Conservation (phyloP, 2,888 invertebrate genomes). For the Chymomyza amoena region DNA sequence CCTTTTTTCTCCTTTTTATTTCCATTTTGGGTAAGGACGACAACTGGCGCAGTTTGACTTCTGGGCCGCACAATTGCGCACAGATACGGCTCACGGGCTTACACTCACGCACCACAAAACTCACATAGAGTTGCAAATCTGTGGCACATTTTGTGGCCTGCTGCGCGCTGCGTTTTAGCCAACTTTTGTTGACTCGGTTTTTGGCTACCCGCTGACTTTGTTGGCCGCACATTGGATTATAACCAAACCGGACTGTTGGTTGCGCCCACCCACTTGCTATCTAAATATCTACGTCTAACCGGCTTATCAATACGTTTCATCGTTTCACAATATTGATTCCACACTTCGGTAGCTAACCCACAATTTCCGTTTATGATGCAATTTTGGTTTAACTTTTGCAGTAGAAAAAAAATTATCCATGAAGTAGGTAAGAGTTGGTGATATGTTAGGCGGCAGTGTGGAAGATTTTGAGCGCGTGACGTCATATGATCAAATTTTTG, state of each 20-base stretch:
- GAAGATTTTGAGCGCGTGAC: too few relatives aligned
- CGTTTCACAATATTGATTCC: constrained; percentile 44
- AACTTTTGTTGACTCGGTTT: constrained; percentile 10
- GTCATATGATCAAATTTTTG: too few relatives aligned
- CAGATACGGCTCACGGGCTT: constrained; percentile 10
- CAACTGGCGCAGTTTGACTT: constrained; percentile 68
- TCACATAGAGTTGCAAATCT: constrained; percentile 24
- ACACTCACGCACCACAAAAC: constrained; percentile 17
- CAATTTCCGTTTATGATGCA: constrained; percentile 48
- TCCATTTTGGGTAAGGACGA: constrained; percentile 51
- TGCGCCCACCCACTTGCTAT: constrained; percentile 42
- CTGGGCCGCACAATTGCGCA: constrained; percentile 33
- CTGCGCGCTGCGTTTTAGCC: constrained; percentile 53
- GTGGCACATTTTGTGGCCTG: constrained; percentile 29
- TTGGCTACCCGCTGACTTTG: constrained; percentile 53
- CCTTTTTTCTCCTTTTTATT: constrained; percentile 34
- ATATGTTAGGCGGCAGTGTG: too few relatives aligned
- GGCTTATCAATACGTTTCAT: constrained; percentile 39
- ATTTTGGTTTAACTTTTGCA: background rate
- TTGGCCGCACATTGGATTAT: constrained; percentile 52
- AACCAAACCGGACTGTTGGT: constrained; percentile 25
- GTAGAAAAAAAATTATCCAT: too few relatives aligned
- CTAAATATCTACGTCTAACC: background rate
- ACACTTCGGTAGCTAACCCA: constrained; percentile 57
- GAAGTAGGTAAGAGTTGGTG: too few relatives aligned